Percentiles rank a stretch among this genome's conserved stretches.
Conservation (phyloP, 2,888 invertebrate genomes). For the Calliphora vomitoria region DNA sequence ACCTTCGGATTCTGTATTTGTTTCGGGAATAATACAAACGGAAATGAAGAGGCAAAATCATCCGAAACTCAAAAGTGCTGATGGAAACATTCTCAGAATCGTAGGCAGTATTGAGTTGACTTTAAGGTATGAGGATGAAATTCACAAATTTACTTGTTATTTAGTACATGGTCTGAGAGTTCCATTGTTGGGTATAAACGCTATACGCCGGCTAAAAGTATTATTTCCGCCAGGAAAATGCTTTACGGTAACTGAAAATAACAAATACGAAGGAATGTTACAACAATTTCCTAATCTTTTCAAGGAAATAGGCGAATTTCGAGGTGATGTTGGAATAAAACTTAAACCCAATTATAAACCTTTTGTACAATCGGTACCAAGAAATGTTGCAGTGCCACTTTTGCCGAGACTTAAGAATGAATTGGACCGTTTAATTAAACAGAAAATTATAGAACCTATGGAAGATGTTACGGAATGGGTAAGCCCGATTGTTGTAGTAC, state of each 20-base stretch:
- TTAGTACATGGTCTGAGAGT: constrained; percentile 21
- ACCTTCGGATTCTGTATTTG: too few relatives aligned
- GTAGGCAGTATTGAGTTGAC: constrained; percentile 8
- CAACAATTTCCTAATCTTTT: constrained; percentile 47
- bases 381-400: constrained; percentile 38
- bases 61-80: not conserved
- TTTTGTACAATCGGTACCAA: constrained; percentile 49
- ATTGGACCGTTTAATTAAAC: constrained; percentile 23
- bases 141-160: constrained; percentile 24
- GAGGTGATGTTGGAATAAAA: constrained; percentile 52
- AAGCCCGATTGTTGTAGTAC: constrained; percentile 37
- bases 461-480: constrained; percentile 53
- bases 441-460: constrained; percentile 23
- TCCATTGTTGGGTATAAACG: constrained; percentile 23
- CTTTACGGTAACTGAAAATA: not conserved
- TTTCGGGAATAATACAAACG: too few relatives aligned
- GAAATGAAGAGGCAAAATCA: too few relatives aligned
- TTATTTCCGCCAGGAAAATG: constrained; percentile 22
- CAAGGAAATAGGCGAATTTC: constrained; percentile 49
- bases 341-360: constrained; percentile 46
- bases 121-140: constrained; percentile 1
- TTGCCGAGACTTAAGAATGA: constrained; percentile 19
- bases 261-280: constrained; percentile 27
- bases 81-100: constrained; percentile 17
- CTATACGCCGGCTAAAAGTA: constrained; percentile 15